A percentile compares a stretch with the other conserved stretches of the same genome.
phyloP scores from a whole-genome alignment of 2,797 vertebrate genomes.

The Periophthalmus magnuspinnatus region DNA sequence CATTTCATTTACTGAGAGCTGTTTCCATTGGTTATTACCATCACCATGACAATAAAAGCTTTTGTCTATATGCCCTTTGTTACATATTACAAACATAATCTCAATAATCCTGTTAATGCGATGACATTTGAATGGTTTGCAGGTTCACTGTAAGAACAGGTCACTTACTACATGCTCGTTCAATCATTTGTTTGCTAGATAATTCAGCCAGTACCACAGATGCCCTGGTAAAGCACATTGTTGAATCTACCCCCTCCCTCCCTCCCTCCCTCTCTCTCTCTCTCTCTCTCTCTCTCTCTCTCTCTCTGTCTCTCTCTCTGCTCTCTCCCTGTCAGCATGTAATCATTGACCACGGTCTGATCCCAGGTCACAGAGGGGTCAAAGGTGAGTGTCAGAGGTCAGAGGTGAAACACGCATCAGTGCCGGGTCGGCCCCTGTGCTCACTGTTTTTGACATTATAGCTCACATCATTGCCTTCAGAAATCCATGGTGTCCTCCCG shows the following conservation, averaged over 20 bases:
- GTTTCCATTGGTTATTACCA: neutral
- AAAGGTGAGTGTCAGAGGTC: conserved; percentile 40
- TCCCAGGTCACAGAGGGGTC: conserved; percentile 42
- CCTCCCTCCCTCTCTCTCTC: no score
- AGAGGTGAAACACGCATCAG: conserved; percentile 10
- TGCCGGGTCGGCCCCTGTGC: conserved; percentile 4
- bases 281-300: conserved; percentile 29
- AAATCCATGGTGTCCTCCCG: conserved; percentile 5
- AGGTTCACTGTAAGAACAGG: neutral
- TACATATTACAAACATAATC: neutral
- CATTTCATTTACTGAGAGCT: neutral
- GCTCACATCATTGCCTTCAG: conserved; percentile 16
- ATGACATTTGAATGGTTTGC: neutral
- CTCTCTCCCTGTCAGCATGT: conserved; percentile 43
- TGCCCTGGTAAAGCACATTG: conserved; percentile 64
- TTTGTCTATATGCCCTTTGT: neutral
- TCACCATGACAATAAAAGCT: no score
- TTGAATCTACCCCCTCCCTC: conserved; percentile 59
- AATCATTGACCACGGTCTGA: conserved; percentile 57
- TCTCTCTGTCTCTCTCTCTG: conserved; percentile 15
- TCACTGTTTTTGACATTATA: conserved; percentile 17
- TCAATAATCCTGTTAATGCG: neutral
- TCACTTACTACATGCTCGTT: conserved; percentile 42
- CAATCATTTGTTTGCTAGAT: conserved; percentile 61
- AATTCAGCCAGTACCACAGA: conserved; percentile 73